Percentiles rank a stretch among this genome's conserved stretches.
Evolutionary conservation across 2,113 vertebrate genomes (phyloP).

Genomic region (Paracanthobrama guichenoti): DNA sequence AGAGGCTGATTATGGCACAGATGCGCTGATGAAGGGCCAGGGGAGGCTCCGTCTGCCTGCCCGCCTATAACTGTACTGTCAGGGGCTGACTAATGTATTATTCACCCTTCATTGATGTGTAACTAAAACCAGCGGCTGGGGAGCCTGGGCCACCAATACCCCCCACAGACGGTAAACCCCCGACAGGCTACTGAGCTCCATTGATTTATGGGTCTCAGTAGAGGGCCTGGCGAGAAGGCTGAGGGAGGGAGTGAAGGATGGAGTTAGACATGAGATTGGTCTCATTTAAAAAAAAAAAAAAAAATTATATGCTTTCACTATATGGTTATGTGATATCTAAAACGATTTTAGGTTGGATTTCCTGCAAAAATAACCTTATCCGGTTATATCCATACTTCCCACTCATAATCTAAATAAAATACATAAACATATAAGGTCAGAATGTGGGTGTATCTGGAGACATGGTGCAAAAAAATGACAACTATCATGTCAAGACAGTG

Average conservation of each 20-base stretch:
- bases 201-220: slow-evolving; percentile 69
- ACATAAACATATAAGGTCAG: neutral
- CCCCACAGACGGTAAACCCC: slow-evolving; percentile 58
- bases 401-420: neutral
- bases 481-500: neutral
- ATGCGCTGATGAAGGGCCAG: slow-evolving; percentile 40
- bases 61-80: slow-evolving; percentile 12
- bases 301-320: slow-evolving; percentile 9
- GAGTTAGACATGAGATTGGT: neutral
- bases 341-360: neutral
- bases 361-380: neutral
- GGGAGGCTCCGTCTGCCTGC: slow-evolving; percentile 33
- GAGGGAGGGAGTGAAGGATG: neutral
- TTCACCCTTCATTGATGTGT: slow-evolving; percentile 77
- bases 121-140: slow-evolving; percentile 72
- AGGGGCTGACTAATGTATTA: slow-evolving; percentile 72
- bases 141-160: slow-evolving; percentile 63
- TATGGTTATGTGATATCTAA: neutral
- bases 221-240: neutral
- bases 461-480: neutral
- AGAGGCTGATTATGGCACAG: slow-evolving; percentile 35
- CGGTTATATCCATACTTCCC: neutral
- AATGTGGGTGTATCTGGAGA: neutral
- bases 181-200: slow-evolving; percentile 64
- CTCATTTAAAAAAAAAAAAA: too few species aligned